phyloP scores from a whole-genome alignment of 2,113 vertebrate genomes.

The Clarias batrachus region DNA sequence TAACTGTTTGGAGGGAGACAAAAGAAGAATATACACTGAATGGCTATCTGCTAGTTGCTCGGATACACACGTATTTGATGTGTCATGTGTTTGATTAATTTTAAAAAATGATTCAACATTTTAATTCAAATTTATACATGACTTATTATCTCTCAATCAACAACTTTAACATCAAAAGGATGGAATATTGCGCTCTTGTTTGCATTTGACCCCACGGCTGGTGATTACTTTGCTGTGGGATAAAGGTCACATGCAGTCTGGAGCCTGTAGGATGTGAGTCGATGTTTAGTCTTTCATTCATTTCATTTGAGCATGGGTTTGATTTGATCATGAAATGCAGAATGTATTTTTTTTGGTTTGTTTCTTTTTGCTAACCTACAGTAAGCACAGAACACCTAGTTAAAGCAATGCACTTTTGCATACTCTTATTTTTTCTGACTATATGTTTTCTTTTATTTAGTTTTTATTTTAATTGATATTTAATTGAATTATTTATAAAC shows the following conservation, averaged over 20 bases:
- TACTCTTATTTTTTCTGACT: background rate
- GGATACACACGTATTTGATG: background rate
- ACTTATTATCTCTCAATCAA: background rate
- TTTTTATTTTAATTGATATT: background rate
- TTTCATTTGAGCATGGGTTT: background rate
- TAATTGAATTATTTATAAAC: background rate
- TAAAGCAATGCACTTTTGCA: background rate
- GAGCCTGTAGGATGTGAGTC: background rate
- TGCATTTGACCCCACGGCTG: background rate
- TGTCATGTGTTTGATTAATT: background rate
- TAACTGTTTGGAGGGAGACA: background rate
- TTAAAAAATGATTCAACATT: background rate
- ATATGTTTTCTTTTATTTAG: too few relatives aligned
- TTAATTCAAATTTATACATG: background rate
- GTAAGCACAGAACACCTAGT: too few relatives aligned
- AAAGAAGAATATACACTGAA: background rate
- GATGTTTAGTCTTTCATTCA: background rate
- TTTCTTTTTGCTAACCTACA: background rate
- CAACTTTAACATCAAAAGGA: background rate
- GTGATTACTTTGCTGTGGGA: background rate
- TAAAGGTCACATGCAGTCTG: background rate
- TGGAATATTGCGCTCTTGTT: background rate
- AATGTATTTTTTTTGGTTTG: background rate
- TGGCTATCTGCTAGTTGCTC: background rate
- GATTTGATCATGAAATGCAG: background rate